Conservation (phyloP, 2,888 invertebrate species). For the Apotomis capreana region DNA sequence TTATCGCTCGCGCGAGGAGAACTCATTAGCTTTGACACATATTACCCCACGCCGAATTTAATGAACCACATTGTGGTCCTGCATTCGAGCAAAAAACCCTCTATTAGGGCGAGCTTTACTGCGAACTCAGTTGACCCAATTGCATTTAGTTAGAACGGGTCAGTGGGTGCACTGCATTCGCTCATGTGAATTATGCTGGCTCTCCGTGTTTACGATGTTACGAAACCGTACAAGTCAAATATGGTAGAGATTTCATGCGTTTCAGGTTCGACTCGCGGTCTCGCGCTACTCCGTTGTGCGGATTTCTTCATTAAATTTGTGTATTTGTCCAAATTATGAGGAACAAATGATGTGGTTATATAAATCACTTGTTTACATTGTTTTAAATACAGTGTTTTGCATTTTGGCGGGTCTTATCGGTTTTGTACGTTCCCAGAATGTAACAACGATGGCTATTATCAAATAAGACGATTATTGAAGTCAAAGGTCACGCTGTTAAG, state of each 20-base stretch:
- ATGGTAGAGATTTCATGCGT: background rate
- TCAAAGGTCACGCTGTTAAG: background rate
- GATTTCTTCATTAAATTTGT: no score
- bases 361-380: conserved; percentile 2
- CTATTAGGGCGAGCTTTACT: conserved; percentile 17
- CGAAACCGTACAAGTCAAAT: background rate
- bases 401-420: background rate
- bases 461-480: background rate
- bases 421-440: background rate
- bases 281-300: no score
- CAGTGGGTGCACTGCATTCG: conserved; percentile 22
- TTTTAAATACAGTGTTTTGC: background rate
- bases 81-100: conserved; percentile 22
- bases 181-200: conserved; percentile 29
- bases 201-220: background rate
- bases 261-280: background rate
- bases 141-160: conserved; percentile 34
- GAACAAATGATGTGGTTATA: background rate
- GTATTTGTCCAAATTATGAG: background rate
- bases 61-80: conserved; percentile 34
- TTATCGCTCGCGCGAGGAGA: background rate
- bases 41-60: conserved; percentile 45
- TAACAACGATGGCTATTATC: background rate
- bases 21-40: conserved; percentile 37
- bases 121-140: conserved; percentile 35